Percentiles rank a stretch among this genome's conserved stretches.
These are phyloP conservation scores for Paralichthys olivaceus DNA, from an alignment of 2,113 vertebrate species.

Conservation along the genomic window DNA sequence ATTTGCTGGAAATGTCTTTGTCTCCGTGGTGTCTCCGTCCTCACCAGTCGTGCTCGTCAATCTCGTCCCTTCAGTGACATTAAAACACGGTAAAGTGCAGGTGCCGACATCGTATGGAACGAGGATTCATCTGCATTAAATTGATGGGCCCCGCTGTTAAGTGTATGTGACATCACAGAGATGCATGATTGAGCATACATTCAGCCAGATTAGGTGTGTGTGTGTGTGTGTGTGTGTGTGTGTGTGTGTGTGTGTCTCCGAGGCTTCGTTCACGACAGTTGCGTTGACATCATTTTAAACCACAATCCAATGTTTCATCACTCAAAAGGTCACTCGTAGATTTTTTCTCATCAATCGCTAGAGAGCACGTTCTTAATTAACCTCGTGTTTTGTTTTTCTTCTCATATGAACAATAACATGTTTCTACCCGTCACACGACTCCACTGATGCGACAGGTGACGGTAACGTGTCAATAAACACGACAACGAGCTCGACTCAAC, in stretches of 20 bases:
- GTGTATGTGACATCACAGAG: slow-evolving; percentile 57
- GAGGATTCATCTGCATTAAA: slow-evolving; percentile 65
- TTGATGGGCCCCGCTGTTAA: slow-evolving; percentile 68
- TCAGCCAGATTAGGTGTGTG: slow-evolving; percentile 43
- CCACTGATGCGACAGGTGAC: too few species aligned
- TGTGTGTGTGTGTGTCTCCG: slow-evolving; percentile 15
- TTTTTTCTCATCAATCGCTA: too few species aligned
- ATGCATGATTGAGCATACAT: slow-evolving; percentile 64
- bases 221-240: slow-evolving; percentile 12
- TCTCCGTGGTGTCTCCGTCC: slow-evolving; percentile 32
- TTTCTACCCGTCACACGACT: too few species aligned
- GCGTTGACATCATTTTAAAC: slow-evolving; percentile 13
- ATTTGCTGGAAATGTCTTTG: slow-evolving; percentile 35
- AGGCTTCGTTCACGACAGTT: slow-evolving; percentile 13
- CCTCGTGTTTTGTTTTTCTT: too few species aligned
- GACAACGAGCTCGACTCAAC: too few species aligned
- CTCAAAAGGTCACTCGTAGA: too few species aligned
- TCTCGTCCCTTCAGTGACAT: slow-evolving; percentile 55
- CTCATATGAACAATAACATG: too few species aligned
- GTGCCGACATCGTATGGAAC: slow-evolving; percentile 40
- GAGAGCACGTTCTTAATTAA: too few species aligned
- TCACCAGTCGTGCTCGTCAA: slow-evolving; percentile 23
- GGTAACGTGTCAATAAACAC: too few species aligned
- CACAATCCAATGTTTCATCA: too few species aligned
- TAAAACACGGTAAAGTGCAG: slow-evolving; percentile 62